Base-by-base conservation (phyloP, 2,113 vertebrate species). In the Saguinus midas region DNA sequence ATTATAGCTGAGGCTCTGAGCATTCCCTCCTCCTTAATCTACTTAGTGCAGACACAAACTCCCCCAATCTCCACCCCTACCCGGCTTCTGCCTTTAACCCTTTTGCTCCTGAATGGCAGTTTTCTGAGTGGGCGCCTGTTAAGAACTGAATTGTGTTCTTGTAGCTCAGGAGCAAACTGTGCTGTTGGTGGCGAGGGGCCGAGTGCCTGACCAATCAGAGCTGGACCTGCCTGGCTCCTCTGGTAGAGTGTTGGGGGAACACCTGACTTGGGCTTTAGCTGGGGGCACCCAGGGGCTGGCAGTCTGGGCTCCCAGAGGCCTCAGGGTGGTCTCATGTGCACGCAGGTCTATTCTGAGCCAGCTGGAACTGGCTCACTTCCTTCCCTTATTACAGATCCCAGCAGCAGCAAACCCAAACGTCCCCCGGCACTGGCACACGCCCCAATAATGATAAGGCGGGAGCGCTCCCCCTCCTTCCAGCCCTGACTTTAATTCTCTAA, bases 351-450 rank as follows among this genome's bases (percentile, higher is more conserved):
- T 45, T 48, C 43, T 4, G 37, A 86, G 64, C 45, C 70, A 48
- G 83, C 66, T 76, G 78, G 20, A 57, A 20, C 35, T 17, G 0
- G 16, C 79, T n/a, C n/a, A 7, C 52, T 40, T 61, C 72, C 58
- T 8, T 32, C 12, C 25, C 13, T 20, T 25, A 32, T n/a, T 0
- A 0, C 35, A 13, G 25, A 48, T 43, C 66, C 89, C 52, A 3
- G 21, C 72, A 4, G 95, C 5, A 13, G 50, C 40, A 64, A 66
- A 88, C 85, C 66, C 84, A 0, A 0, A 58, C 79, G 0, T 0
- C 83, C 3, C 0, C 0, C 8, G 0, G 88, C 55, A 0, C 3
- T 0, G 0, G 10, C 0, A 0, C 0, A 18, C 10, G 58, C 93
- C 94, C 0, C 90, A 68, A 70, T 58, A 27, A 87, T 95, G 91